A percentile compares a stretch with the other conserved stretches of the same genome.
phyloP scores from a whole-genome alignment of 2,797 vertebrate species.

The Hylomyscus alleni region DNA sequence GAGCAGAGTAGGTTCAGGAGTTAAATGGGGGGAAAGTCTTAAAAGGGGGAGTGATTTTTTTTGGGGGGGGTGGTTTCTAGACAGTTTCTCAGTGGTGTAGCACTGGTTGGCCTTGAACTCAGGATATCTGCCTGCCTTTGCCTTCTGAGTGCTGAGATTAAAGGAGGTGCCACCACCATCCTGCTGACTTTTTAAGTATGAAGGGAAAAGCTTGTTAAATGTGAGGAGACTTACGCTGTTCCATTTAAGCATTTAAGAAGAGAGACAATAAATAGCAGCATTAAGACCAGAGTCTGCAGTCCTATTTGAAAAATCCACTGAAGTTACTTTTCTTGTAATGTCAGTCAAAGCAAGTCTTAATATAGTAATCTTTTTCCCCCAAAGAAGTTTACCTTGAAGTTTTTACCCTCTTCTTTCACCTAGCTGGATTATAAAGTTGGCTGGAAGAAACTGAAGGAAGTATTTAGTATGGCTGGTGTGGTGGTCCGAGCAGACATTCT shows the following conservation, averaged over 20 bases:
- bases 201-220: neutral
- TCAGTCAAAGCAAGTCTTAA: neutral
- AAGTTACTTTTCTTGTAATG: constrained; percentile 46
- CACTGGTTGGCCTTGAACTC: neutral
- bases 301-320: neutral
- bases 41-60: neutral
- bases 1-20: neutral
- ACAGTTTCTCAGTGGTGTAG: neutral
- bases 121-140: neutral
- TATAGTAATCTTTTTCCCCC: neutral
- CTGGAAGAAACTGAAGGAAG: constrained; percentile 99
- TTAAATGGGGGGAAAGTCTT: neutral
- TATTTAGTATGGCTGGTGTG: constrained; percentile 97
- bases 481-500: constrained; percentile 96
- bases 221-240: neutral
- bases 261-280: neutral
- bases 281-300: neutral
- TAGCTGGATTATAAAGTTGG: constrained; percentile 99
- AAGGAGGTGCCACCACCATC: neutral
- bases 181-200: neutral
- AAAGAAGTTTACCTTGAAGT: constrained; percentile 31
- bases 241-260: neutral
- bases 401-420: constrained; percentile 52
- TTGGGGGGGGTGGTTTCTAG: neutral
- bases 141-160: neutral